phyloP scores from a whole-genome alignment of 2,113 vertebrate species.

The Odontesthes bonariensis region DNA sequence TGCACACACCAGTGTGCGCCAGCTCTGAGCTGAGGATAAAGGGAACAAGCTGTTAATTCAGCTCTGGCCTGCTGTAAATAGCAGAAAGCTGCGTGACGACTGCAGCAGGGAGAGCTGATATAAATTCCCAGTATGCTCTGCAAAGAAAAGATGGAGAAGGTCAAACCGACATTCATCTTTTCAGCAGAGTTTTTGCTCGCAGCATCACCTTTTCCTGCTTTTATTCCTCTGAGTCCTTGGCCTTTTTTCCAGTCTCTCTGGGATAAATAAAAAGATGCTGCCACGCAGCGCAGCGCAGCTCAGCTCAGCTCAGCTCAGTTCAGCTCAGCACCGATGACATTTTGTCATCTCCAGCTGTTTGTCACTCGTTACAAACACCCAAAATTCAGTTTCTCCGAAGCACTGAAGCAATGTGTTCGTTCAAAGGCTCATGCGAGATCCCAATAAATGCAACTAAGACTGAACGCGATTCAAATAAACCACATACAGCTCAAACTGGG shows the following conservation, averaged over 20 bases:
- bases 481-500: slow-evolving; percentile 9
- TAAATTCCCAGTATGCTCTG: slow-evolving; percentile 55
- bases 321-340: slow-evolving; percentile 50
- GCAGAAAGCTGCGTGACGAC: not conserved
- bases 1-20: not conserved
- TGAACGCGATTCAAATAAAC: slow-evolving; percentile 21
- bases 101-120: slow-evolving; percentile 41
- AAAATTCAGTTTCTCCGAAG: slow-evolving; percentile 17
- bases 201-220: slow-evolving; percentile 59
- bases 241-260: slow-evolving; percentile 35
- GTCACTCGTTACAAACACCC: slow-evolving; percentile 40
- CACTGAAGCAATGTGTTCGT: slow-evolving; percentile 38
- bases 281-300: slow-evolving; percentile 26
- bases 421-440: slow-evolving; percentile 13
- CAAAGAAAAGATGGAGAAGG: slow-evolving; percentile 62
- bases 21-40: slow-evolving; percentile 28
- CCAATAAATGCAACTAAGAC: slow-evolving; percentile 18
- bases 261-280: slow-evolving; percentile 50
- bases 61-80: slow-evolving; percentile 49
- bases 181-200: slow-evolving; percentile 46
- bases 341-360: slow-evolving; percentile 41
- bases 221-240: slow-evolving; percentile 55
- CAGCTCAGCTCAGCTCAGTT: too few relatives aligned
- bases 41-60: slow-evolving; percentile 50
- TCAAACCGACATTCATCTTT: slow-evolving; percentile 65